A percentile compares a stretch with the other conserved stretches of the same genome.
phyloP scores from a whole-genome alignment of 2,797 vertebrate genomes.

The Leptoclinus maculatus region DNA sequence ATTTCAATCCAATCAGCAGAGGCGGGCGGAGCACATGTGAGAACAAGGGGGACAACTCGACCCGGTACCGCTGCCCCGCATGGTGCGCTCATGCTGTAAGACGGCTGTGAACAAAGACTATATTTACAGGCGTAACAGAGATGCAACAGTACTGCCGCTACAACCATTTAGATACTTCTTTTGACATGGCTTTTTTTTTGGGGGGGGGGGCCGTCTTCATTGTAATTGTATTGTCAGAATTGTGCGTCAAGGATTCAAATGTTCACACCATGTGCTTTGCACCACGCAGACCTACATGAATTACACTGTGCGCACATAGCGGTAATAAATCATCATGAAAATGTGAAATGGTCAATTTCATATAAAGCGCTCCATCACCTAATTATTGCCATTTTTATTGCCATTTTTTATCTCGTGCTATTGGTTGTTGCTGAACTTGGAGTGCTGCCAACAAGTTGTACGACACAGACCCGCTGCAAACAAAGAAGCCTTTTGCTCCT shows the following conservation, averaged over 20 bases:
- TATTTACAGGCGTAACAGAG: neutral
- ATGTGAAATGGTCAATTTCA: neutral
- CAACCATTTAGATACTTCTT: neutral
- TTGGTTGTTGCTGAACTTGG: slow-evolving; percentile 16
- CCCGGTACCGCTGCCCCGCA: slow-evolving; percentile 44
- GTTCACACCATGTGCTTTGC: neutral
- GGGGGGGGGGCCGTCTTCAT: too few species aligned
- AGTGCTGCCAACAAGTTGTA: slow-evolving; percentile 33
- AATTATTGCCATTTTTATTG: neutral
- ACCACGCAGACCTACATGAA: too few species aligned
- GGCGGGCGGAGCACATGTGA: slow-evolving; percentile 64
- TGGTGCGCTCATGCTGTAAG: slow-evolving; percentile 37
- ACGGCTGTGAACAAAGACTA: slow-evolving; percentile 67
- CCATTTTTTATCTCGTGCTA: neutral
- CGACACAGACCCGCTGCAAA: slow-evolving; percentile 17
- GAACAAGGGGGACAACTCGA: slow-evolving; percentile 58
- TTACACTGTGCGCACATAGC: neutral
- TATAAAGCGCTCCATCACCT: neutral
- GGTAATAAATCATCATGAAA: neutral
- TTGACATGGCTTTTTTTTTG: neutral
- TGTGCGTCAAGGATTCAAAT: slow-evolving; percentile 14
- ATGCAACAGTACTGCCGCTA: neutral
- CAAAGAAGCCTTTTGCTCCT: slow-evolving; percentile 45
- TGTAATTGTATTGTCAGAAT: neutral
- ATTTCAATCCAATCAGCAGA: slow-evolving; percentile 76